phyloP scores from a whole-genome alignment of 2,888 invertebrate species.

The Atrina japonica region DNA sequence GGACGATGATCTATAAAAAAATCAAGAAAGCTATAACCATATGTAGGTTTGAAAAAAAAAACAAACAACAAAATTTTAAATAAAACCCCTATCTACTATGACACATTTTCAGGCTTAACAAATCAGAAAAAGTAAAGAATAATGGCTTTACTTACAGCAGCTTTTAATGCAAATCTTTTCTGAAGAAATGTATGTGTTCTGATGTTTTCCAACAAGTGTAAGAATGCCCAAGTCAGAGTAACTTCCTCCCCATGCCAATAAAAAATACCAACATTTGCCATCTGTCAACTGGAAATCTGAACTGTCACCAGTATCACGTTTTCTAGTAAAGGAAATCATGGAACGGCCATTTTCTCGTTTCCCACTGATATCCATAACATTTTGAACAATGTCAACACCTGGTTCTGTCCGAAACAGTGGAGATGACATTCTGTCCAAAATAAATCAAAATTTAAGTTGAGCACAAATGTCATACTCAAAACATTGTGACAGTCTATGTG shows the following conservation, averaged over 20 bases:
- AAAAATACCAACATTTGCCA: conserved; percentile 18
- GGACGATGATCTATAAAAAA: too few relatives aligned
- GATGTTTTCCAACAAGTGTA: not conserved
- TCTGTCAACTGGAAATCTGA: conserved; percentile 46
- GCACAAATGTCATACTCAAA: too few relatives aligned
- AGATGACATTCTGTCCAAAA: not conserved
- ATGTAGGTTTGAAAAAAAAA: too few relatives aligned
- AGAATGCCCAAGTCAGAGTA: not conserved
- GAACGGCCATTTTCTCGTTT: conserved; percentile 41
- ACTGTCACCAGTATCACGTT: conserved; percentile 52
- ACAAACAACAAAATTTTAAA: too few relatives aligned
- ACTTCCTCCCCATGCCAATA: conserved; percentile 32
- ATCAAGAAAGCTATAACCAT: too few relatives aligned
- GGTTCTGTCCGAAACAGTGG: conserved; percentile 31
- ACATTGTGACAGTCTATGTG: not conserved
- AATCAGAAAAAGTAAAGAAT: too few relatives aligned
- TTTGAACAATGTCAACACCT: conserved; percentile 42
- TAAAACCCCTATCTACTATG: too few relatives aligned
- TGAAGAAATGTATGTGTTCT: not conserved
- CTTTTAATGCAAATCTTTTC: conserved; percentile 25
- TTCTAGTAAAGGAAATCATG: conserved; percentile 52
- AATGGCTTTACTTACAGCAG: conserved; percentile 31
- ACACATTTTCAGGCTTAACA: too few relatives aligned
- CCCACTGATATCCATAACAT: conserved; percentile 43
- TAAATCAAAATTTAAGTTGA: not conserved